These are phyloP conservation scores for Chaenocephalus aceratus DNA, from an alignment of 2,113 vertebrate genomes.

Conservation along the genomic window DNA sequence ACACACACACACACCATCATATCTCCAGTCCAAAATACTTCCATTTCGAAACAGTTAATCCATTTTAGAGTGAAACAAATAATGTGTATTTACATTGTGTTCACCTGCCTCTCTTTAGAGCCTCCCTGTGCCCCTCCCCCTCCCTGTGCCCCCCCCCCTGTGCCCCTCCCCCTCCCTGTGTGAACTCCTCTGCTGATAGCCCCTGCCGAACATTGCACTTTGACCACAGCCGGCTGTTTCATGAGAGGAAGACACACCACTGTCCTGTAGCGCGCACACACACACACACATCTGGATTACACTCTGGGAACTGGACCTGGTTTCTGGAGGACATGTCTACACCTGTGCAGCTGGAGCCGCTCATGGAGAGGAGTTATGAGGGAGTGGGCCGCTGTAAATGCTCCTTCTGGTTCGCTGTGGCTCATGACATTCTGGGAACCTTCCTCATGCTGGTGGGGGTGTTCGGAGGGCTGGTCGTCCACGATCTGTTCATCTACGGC, in stretches of 20 bases:
- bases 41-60: no score
- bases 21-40: neutral
- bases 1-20: no score
- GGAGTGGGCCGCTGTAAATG: constrained; percentile 87
- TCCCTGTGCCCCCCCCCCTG: no score
- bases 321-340: neutral
- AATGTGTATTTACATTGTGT: no score
- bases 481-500: constrained; percentile 91
- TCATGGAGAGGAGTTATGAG: constrained; percentile 52
- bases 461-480: constrained; percentile 83
- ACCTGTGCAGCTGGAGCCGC: neutral
- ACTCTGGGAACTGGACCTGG: neutral
- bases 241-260: neutral
- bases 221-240: constrained; percentile 52
- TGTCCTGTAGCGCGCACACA: neutral
- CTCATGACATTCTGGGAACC: constrained; percentile 87
- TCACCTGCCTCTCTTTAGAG: no score
- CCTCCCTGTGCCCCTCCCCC: no score
- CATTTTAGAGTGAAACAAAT: no score
- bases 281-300: constrained; percentile 14
- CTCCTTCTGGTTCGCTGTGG: constrained; percentile 91
- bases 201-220: constrained; percentile 64
- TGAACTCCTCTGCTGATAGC: constrained; percentile 53
- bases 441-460: constrained; percentile 85
- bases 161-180: no score